Evolutionary conservation across 2,797 vertebrate species (phyloP).

Genomic region (Pogonophryne albipinna): DNA sequence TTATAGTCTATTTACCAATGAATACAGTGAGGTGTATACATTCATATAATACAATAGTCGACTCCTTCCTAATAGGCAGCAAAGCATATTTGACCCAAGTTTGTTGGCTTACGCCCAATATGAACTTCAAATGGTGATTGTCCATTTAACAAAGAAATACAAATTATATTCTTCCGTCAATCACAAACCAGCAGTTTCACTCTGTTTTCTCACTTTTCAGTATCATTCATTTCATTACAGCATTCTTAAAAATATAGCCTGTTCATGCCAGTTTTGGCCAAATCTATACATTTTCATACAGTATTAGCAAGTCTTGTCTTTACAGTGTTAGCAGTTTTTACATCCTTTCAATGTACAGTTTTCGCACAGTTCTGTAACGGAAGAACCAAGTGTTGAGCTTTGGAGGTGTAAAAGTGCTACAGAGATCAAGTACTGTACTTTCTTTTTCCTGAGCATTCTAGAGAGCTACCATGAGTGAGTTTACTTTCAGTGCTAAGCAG

Average conservation of each 20-base stretch:
- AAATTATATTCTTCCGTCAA: conserved; percentile 22
- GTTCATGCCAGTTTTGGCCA: conserved; percentile 38
- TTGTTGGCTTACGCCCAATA: conserved; percentile 38
- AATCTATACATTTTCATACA: conserved; percentile 76
- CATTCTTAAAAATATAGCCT: conserved; percentile 74
- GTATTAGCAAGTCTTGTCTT: conserved; percentile 46
- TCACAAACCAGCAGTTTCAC: conserved; percentile 51
- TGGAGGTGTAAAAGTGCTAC: conserved; percentile 49
- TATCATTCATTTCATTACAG: conserved; percentile 49
- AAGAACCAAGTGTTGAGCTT: conserved; percentile 44
- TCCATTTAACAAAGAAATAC: conserved; percentile 64
- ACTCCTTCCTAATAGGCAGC: conserved; percentile 55
- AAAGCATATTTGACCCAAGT: conserved; percentile 50
- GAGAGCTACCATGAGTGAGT: conserved; percentile 56
- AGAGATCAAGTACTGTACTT: conserved; percentile 59
- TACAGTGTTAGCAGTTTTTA: conserved; percentile 54
- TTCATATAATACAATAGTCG: conserved; percentile 54
- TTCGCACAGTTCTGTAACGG: conserved; percentile 54
- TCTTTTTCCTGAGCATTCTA: conserved; percentile 74
- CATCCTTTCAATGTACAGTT: conserved; percentile 61
- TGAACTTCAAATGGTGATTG: conserved; percentile 56
- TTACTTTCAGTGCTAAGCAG: conserved; percentile 57
- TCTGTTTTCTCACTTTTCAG: conserved; percentile 46
- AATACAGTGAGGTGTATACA: conserved; percentile 57
- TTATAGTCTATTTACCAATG: conserved; percentile 47